Conservation (phyloP, 2,113 vertebrate species). For the Alligator mississippiensis region DNA sequence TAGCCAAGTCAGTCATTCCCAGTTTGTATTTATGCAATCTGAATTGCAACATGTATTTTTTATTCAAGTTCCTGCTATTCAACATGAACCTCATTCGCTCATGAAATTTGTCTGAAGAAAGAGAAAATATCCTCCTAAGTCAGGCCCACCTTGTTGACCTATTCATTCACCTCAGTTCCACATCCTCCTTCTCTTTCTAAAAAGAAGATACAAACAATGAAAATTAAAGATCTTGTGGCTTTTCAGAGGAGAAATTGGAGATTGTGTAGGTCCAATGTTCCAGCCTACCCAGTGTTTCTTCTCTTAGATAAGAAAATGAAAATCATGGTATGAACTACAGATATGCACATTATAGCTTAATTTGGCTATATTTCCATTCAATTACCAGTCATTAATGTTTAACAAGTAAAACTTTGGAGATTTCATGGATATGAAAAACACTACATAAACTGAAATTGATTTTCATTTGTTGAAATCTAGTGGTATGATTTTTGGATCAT, state of each 20-base stretch:
- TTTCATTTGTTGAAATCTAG: constrained; percentile 3
- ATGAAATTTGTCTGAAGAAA: neutral
- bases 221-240: neutral
- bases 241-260: neutral
- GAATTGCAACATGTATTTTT: neutral
- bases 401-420: neutral
- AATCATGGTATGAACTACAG: constrained; percentile 13
- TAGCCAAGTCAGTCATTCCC: no score
- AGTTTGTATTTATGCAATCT: no score
- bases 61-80: neutral
- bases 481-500: neutral
- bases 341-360: neutral
- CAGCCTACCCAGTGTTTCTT: constrained; percentile 7
- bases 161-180: neutral
- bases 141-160: neutral
- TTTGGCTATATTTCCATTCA: neutral
- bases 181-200: neutral
- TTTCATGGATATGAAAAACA: constrained; percentile 33
- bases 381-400: constrained; percentile 5
- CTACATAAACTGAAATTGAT: neutral
- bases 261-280: neutral
- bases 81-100: neutral
- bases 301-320: neutral
- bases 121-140: neutral
- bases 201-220: neutral